phyloP scores from a whole-genome alignment of 2,797 vertebrate species.

The Pseudomugil tenellus region DNA sequence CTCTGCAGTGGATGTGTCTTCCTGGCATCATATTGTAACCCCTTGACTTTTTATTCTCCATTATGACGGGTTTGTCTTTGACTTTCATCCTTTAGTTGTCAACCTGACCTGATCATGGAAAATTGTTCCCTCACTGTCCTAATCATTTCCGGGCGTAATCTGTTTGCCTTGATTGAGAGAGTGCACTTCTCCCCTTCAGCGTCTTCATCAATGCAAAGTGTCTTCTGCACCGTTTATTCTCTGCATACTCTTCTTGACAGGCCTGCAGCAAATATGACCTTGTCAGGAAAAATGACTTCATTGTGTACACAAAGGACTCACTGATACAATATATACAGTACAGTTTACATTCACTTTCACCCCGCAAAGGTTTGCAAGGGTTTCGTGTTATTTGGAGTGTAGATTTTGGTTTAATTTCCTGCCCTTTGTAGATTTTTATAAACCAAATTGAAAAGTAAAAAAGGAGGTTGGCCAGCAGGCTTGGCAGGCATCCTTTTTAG shows the following conservation, averaged over 20 bases:
- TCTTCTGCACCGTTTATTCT: conserved; percentile 34
- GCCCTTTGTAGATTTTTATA: conserved; percentile 15
- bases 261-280: conserved; percentile 44
- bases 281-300: conserved; percentile 45
- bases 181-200: conserved; percentile 16
- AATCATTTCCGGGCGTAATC: conserved; percentile 31
- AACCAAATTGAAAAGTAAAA: conserved; percentile 14
- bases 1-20: conserved; percentile 51
- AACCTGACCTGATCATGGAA: conserved; percentile 9
- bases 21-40: neutral
- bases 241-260: conserved; percentile 40
- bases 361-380: conserved; percentile 10
- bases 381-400: conserved; percentile 6
- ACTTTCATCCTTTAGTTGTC: conserved; percentile 33
- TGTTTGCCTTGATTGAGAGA: neutral
- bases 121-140: conserved; percentile 24
- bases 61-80: conserved; percentile 39
- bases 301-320: conserved; percentile 31
- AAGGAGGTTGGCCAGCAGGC: conserved; percentile 31
- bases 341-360: neutral
- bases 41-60: neutral
- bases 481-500: conserved; percentile 22
- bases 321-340: conserved; percentile 14
- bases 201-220: conserved; percentile 36
- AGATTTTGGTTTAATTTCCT: conserved; percentile 2